Base-by-base conservation (phyloP, 2,113 vertebrate species). In the Cathartes aura region DNA sequence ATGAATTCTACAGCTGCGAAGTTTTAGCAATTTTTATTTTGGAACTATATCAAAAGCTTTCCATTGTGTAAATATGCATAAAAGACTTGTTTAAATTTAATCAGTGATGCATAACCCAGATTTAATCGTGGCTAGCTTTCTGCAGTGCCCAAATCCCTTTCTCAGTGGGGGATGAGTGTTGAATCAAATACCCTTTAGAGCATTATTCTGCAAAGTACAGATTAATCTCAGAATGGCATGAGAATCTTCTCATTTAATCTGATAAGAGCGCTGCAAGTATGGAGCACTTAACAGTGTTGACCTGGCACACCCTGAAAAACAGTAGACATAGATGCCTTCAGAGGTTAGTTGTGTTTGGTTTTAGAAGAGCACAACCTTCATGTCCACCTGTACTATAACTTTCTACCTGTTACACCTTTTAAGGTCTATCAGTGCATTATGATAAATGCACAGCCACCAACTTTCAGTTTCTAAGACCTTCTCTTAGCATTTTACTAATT, bases 1-100 rank as follows among this genome's bases (percentile, higher is more conserved):
- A 84, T 68, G 13, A 91, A 64, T 94, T 95, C 62, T 85, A 80
- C 91, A 93, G 91, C 87, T 94, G 94, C 73, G 59, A 90, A 80
- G 53, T 94, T 96, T 75, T 55, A 94, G 29, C 1, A 5, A 9
- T 82, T 88, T 94, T 94, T 67, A 59, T 85, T 95, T 91, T 97
- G 94, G 81, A 93, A 14, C 3, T 8, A 4, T 76, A 66, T 84
- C 60, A 95, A 87, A 85, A 53, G 70, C 60, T 92, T 76, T 94
- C 40, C 66, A 55, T 80, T 95, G 74, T 91, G 62, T 88, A 88
- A 93, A 91, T 67, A 58, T 76, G 66, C 5, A 3, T 89, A 55
- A 93, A 96, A 91, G 56, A 47, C 58, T 68, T 74, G 45, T 89
- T 97, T 68, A 60, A 87, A 79, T 81, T 82, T 67, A 64, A 84